Evolutionary conservation across 1,140 invertebrate genomes (phyloP).

Genomic region (Drosophila teissieri): DNA sequence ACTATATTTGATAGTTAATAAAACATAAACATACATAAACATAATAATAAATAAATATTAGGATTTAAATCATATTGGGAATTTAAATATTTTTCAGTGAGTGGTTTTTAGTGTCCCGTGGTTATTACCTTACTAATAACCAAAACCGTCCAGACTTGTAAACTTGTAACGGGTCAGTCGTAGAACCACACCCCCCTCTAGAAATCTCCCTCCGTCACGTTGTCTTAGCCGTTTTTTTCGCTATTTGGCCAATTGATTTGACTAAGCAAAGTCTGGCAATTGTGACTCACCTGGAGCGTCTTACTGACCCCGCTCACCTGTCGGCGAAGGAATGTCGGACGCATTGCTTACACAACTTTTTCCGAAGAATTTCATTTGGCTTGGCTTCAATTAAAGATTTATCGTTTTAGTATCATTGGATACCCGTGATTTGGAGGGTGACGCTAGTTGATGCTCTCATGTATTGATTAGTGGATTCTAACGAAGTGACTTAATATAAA

Average conservation of each 20-base stretch:
- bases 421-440: constrained; percentile 22
- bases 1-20: neutral
- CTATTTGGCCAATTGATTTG: constrained; percentile 22
- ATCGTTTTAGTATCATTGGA: constrained; percentile 21
- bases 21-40: neutral
- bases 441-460: constrained; percentile 4
- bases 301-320: constrained; percentile 20
- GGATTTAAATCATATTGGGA: no score
- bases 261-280: constrained; percentile 29
- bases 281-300: constrained; percentile 32
- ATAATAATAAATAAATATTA: neutral
- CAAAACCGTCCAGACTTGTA: constrained; percentile 31
- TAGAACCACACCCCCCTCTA: no score
- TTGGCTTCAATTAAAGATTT: constrained; percentile 35
- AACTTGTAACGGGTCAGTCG: constrained; percentile 38
- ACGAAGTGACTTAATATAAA: neutral
- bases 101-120: constrained; percentile 4
- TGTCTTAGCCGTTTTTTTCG: constrained; percentile 17
- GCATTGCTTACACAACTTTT: constrained; percentile 47
- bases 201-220: constrained; percentile 17
- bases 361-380: constrained; percentile 21
- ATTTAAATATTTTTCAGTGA: neutral
- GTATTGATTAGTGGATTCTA: constrained; percentile 20
- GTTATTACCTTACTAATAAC: constrained; percentile 42
- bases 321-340: constrained; percentile 20